Base-by-base conservation (phyloP, 1,140 invertebrate genomes). In the Phthorimaea operculella region DNA sequence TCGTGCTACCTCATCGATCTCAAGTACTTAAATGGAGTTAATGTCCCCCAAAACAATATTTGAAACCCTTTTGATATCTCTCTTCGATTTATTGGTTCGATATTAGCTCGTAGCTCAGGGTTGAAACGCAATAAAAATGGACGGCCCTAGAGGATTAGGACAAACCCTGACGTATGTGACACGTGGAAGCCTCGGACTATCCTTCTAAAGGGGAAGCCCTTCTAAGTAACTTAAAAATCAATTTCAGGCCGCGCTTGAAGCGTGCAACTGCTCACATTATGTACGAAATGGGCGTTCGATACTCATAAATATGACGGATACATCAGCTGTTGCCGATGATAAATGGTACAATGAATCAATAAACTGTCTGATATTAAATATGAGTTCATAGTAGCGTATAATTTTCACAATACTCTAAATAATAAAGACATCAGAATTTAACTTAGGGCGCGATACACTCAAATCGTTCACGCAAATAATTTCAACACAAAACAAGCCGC, bases 81-180 rank as follows among this genome's bases (percentile, higher is more conserved):
- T 67, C 70, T 61, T 68, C 59, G 59, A 63, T 74, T 69, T 74
- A 77, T 74, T 71, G 68, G 68, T 63, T 67, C 69, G 64, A 76
- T 81, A 82, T 79, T 79, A 74, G 62, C 52, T 70, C 66, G 70
- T 81, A 76, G 58, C 77, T 82, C 78, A 82, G 70, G 68, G 66
- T 62, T 63, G 69, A 71, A 28, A 66, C 51, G 75, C 72, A 82
- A 84, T 84, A 82, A 84, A 78, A 82, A 79, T 72, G 72, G 66
- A 72, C 68, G 68, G 74, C 79, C 79, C 76, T 63, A 62, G 63
- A 66, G 75, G 78, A 79, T 82, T 84, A 79, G 69, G 69, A 60
- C 69, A 79, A 82, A 81, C 74, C 72, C 74, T 82, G 77, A 82
- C 76, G 68, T 75, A 84, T 82, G 79, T 78, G 79, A 75, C 77